Conservation (phyloP, 2,113 vertebrate species). For the Gavia stellata region DNA sequence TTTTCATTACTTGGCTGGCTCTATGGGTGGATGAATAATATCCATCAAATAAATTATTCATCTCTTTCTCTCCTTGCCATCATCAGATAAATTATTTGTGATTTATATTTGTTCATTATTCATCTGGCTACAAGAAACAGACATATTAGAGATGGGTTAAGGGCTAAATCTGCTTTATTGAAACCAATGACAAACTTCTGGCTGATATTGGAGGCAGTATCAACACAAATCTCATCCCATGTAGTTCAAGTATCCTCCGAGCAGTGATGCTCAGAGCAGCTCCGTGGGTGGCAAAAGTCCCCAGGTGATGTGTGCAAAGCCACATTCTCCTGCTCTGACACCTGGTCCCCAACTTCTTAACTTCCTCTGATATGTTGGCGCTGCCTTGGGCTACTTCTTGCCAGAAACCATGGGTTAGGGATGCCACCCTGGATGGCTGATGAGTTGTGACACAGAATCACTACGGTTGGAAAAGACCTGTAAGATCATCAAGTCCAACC, state of each 20-base stretch:
- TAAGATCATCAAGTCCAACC: too few species aligned
- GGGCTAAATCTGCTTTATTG: background rate
- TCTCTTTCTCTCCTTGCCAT: conserved; percentile 41
- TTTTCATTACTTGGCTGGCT: conserved; percentile 56
- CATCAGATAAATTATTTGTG: conserved; percentile 55
- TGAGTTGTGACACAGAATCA: too few species aligned
- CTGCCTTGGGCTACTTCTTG: background rate
- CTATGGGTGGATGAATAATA: conserved; percentile 47
- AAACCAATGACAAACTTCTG: background rate
- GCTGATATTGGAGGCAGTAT: background rate
- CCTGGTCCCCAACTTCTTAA: background rate
- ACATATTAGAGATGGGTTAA: background rate
- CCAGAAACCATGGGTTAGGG: background rate
- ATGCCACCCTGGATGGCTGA: background rate
- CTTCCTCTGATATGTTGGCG: background rate
- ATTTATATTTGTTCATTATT: conserved; percentile 60
- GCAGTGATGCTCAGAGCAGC: background rate
- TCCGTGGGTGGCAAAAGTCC: accelerated
- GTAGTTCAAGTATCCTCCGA: background rate
- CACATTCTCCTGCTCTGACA: background rate
- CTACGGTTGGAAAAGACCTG: too few species aligned
- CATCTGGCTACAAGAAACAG: background rate
- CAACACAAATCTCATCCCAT: background rate
- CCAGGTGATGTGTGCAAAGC: background rate
- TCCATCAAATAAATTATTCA: conserved; percentile 59